Evolutionary conservation across 2,888 invertebrate genomes (phyloP).

Genomic region (Ophonus ardosiacus): DNA sequence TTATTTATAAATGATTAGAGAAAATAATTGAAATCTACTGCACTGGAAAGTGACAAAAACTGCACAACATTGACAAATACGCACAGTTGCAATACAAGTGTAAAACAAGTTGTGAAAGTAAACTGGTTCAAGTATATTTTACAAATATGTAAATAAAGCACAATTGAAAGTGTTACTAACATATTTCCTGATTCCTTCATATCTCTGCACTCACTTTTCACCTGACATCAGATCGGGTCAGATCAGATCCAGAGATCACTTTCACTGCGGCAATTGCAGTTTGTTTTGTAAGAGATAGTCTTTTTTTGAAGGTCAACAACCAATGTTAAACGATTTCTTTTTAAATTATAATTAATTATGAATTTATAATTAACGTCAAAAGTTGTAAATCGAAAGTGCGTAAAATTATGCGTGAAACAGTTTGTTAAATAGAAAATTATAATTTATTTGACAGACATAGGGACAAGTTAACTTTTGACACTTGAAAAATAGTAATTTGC

Average conservation of each 20-base stretch:
- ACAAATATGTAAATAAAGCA: slow-evolving; percentile 30
- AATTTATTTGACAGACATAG: not conserved
- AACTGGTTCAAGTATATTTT: slow-evolving; percentile 24
- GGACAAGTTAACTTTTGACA: not conserved
- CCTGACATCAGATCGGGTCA: not conserved
- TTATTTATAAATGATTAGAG: not conserved
- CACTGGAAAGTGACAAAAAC: not conserved
- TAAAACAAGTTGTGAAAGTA: slow-evolving; percentile 29
- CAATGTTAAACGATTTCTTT: slow-evolving; percentile 24
- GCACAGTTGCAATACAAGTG: slow-evolving; percentile 5
- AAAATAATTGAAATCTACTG: not conserved
- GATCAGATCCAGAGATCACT: slow-evolving; percentile 11
- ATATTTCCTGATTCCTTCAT: slow-evolving; percentile 8
- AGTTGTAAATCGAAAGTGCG: slow-evolving; percentile 16
- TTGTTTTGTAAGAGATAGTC: not conserved
- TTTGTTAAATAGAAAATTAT: slow-evolving; percentile 7
- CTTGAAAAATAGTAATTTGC: not conserved
- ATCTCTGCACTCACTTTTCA: not conserved
- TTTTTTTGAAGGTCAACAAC: slow-evolving; percentile 27
- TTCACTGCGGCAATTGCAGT: slow-evolving; percentile 7
- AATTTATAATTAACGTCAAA: not conserved
- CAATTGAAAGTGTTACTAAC: slow-evolving; percentile 36
- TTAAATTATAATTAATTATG: slow-evolving; percentile 11
- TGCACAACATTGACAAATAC: slow-evolving; percentile 7
- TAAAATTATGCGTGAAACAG: not conserved